A percentile compares a stretch with the other conserved stretches of the same genome.
Conservation (phyloP, 2,888 invertebrate genomes). For the Agriopis leucophaearia region DNA sequence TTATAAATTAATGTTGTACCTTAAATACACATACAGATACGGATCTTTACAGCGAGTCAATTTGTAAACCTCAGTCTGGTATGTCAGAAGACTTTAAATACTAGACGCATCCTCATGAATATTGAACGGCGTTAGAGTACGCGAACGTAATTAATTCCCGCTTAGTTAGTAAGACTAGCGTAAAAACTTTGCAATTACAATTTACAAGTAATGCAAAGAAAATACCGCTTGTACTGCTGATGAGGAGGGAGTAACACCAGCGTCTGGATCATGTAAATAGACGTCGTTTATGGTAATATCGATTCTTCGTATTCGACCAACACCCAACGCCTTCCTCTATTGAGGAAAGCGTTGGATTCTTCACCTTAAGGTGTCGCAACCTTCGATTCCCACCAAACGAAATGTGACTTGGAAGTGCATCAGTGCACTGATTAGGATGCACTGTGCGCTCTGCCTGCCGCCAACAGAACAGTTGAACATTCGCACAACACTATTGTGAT, state of each 20-base stretch:
- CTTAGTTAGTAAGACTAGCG: conserved; percentile 30
- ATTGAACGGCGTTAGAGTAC: conserved; percentile 33
- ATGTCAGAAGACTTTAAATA: conserved; percentile 29
- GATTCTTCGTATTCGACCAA: conserved; percentile 18
- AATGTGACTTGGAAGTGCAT: conserved; percentile 66
- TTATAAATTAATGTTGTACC: conserved; percentile 11
- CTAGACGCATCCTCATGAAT: conserved; percentile 32
- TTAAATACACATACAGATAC: conserved; percentile 14
- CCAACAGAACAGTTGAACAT: conserved; percentile 78
- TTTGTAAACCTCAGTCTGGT: conserved; percentile 23
- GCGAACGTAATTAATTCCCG: conserved; percentile 33
- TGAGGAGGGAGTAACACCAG: conserved; percentile 21
- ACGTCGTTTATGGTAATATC: conserved; percentile 6
- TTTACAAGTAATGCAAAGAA: conserved; percentile 29
- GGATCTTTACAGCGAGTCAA: conserved; percentile 19
- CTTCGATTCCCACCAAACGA: conserved; percentile 72
- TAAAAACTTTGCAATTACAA: conserved; percentile 36
- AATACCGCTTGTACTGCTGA: conserved; percentile 22
- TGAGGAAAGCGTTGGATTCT: conserved; percentile 34
- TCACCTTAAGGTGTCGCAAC: conserved; percentile 13
- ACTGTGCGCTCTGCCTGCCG: conserved; percentile 68
- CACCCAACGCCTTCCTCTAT: no score
- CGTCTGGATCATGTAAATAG: conserved; percentile 23
- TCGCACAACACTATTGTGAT: conserved; percentile 84
- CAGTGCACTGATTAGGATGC: conserved; percentile 81